Base-by-base conservation (phyloP, 2,888 invertebrate genomes). In the Uropetala carovei region DNA sequence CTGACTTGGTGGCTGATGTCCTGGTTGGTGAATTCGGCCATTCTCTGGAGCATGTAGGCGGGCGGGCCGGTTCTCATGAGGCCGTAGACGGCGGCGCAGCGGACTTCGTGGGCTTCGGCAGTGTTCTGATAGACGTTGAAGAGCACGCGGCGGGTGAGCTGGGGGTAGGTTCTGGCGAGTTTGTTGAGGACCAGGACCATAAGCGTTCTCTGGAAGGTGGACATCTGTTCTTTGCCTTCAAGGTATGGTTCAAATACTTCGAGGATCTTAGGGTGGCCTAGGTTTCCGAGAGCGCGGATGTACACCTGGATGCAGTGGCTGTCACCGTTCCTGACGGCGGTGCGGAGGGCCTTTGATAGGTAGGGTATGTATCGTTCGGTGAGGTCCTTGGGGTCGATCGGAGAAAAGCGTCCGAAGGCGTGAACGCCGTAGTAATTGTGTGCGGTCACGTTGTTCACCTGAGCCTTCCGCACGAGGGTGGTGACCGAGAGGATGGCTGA, bases 111-210 rank as follows among this genome's bases (percentile, higher is more conserved):
- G 22, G 95, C 94, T 94, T 97, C 97, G 92, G 96, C 96, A 9
- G 96, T 95, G 94, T 97, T 97, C 94, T 96, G 96, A 94, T 97
- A 96, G 92, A 97, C 96, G 94, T 96, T 97, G 95, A 95, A 97
- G 2, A 97, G 94, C 7, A 97, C 96, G 81, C 96, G 95, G 81
- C 96, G 96, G 0, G 95, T 96, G 27, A 96, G 93, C 93, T 95
- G 95, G 59, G 97, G 97, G 91, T 95, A 94, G 85, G 95, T 94
- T 18, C 94, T 93, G 18, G 96, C 95, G n/a, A 97, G 94, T 93
- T 95, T 95, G 92, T 95, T 95, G 92, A 97, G 94, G 92, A 96
- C 95, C 27, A 95, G 94, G 27, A 97, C 96, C 95, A 97, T 97
- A 93, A 96, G 94, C 0, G 96, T 95, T 92, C 97, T 96, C 93